Evolutionary conservation across 1,140 invertebrate genomes (phyloP).

Genomic region (Zophobas atratus): DNA sequence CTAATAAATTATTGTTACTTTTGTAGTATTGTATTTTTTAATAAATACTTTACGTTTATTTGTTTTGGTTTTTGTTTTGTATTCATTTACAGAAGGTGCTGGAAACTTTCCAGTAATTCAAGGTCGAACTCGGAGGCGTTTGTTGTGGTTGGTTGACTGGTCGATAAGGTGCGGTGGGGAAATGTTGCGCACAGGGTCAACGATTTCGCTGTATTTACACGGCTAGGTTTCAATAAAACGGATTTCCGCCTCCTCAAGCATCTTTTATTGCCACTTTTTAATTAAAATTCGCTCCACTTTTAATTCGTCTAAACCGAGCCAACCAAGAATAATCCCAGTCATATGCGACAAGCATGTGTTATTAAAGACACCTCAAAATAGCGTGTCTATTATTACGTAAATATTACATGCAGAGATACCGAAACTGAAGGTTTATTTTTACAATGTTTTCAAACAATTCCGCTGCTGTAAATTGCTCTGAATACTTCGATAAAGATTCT

Average conservation of each 20-base stretch:
- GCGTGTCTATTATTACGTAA: too few species aligned
- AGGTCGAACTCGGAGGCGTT: not conserved
- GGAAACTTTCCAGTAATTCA: conserved; percentile 33
- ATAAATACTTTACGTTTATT: conserved; percentile 15
- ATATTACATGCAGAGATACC: too few species aligned
- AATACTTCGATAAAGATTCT: too few species aligned
- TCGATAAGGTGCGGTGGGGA: not conserved
- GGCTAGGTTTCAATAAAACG: conserved; percentile 1
- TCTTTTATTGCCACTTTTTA: not conserved
- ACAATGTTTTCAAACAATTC: too few species aligned
- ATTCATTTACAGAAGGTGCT: conserved; percentile 15
- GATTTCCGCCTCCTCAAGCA: not conserved
- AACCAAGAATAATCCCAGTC: too few species aligned
- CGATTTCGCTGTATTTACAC: conserved; percentile 18
- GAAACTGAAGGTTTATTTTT: too few species aligned
- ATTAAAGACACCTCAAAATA: too few species aligned
- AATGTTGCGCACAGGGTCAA: conserved; percentile 26
- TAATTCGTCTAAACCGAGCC: too few species aligned
- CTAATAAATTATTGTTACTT: conserved; percentile 25
- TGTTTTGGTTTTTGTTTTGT: conserved; percentile 2
- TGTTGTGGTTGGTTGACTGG: not conserved
- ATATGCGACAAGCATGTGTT: too few species aligned
- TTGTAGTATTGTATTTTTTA: conserved; percentile 22
- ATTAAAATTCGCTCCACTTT: not conserved
- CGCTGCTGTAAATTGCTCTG: too few species aligned